Conservation (phyloP, 2,113 vertebrate species). For the Pterocles burchelli region DNA sequence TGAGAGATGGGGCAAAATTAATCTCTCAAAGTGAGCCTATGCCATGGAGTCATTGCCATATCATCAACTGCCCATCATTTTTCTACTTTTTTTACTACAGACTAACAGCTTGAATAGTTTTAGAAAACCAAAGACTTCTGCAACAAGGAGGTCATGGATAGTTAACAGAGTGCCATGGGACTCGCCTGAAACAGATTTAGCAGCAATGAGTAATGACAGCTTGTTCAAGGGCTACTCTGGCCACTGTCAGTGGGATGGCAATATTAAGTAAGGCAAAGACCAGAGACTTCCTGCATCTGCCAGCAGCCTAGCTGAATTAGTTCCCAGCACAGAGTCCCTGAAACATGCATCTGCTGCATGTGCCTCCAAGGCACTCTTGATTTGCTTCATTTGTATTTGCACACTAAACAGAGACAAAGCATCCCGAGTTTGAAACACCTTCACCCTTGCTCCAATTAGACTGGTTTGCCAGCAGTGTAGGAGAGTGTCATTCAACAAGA, state of each 20-base stretch:
- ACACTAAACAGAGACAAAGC: neutral
- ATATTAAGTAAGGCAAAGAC: neutral
- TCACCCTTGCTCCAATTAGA: neutral
- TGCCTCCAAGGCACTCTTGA: neutral
- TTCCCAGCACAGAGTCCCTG: neutral
- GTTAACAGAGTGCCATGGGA: neutral
- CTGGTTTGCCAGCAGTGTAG: neutral
- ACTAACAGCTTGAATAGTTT: neutral
- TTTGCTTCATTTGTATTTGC: neutral
- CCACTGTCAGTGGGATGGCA: neutral
- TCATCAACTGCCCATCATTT: neutral
- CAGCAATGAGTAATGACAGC: neutral
- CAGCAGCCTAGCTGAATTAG: neutral
- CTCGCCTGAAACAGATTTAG: neutral
- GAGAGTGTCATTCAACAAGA: accelerated
- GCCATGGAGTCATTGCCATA: neutral
- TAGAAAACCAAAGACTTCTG: neutral
- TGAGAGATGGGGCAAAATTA: neutral
- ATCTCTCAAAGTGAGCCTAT: neutral
- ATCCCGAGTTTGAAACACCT: neutral
- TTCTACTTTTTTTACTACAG: neutral
- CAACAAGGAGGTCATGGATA: neutral
- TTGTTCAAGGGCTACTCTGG: neutral
- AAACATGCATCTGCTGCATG: neutral
- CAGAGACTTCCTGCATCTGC: neutral